phyloP scores from a whole-genome alignment of 1,140 invertebrate species.

The Drosophila yakuba region DNA sequence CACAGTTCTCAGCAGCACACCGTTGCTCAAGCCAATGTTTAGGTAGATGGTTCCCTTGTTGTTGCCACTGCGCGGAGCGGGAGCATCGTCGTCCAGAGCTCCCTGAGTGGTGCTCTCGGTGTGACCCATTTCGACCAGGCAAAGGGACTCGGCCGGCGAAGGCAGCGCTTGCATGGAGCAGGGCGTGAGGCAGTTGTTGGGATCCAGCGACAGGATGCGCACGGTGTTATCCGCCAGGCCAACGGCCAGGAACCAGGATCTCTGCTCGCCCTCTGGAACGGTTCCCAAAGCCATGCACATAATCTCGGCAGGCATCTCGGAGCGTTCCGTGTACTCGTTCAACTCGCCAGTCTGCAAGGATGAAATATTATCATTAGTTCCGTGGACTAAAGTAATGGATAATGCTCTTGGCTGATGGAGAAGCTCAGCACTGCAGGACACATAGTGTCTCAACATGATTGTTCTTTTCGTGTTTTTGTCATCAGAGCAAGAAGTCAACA shows the following conservation, averaged over 20 bases:
- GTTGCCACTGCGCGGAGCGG: constrained; percentile 66
- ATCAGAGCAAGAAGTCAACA: constrained; percentile 59
- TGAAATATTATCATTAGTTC: constrained; percentile 23
- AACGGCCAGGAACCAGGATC: constrained; percentile 98
- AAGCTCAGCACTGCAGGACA: constrained; percentile 85
- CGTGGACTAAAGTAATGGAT: background rate
- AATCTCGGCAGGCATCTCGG: constrained; percentile 98
- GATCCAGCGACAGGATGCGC: constrained; percentile 98
- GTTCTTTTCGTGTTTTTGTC: constrained; percentile 84
- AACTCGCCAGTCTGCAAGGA: constrained; percentile 95
- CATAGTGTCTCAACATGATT: constrained; percentile 84
- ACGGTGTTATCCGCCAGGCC: constrained; percentile 98
- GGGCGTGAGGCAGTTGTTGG: constrained; percentile 95
- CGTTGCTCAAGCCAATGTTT: constrained; percentile 99
- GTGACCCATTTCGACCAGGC: constrained; percentile 95
- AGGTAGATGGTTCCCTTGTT: constrained; percentile 93
- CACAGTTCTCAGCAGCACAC: constrained; percentile 97
- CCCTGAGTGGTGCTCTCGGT: constrained; percentile 85
- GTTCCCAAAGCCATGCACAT: constrained; percentile 99
- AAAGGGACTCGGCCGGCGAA: constrained; percentile 97
- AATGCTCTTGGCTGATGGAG: background rate
- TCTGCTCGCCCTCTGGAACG: constrained; percentile 97
- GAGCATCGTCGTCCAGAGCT: constrained; percentile 85
- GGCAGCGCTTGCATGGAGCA: constrained; percentile 99
- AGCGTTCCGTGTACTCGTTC: constrained; percentile 98